Evolutionary conservation across 2,113 vertebrate genomes (phyloP).

Genomic region (Brienomyrus longianalis): DNA sequence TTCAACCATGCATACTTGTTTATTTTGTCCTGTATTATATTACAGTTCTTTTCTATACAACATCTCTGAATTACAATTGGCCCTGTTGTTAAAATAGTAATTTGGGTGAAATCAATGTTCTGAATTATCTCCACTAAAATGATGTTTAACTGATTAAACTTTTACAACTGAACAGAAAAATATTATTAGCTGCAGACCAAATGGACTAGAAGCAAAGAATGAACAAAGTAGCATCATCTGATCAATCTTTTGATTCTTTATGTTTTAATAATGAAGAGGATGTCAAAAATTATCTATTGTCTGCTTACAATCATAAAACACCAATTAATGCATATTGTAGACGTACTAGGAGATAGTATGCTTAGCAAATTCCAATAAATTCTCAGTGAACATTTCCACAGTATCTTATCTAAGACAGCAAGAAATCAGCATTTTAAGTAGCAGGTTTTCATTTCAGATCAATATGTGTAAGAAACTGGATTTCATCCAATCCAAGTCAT

Average conservation of each 20-base stretch:
- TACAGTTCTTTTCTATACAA: neutral
- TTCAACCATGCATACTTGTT: neutral
- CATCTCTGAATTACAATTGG: neutral
- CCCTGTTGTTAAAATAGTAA: neutral
- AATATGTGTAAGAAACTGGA: conserved; percentile 21
- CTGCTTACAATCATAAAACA: conserved; percentile 12
- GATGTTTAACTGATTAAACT: neutral
- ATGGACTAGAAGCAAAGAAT: neutral
- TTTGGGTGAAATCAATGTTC: neutral
- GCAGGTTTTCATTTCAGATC: conserved; percentile 24
- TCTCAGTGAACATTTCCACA: neutral
- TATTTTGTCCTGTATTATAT: neutral
- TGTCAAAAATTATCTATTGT: neutral
- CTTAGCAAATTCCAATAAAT: neutral
- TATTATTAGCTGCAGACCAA: neutral
- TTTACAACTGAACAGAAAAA: neutral
- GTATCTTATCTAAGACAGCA: conserved; percentile 21
- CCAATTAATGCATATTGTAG: conserved; percentile 19
- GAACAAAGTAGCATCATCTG: neutral
- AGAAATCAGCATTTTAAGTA: conserved; percentile 31
- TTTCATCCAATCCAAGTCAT: conserved; percentile 18
- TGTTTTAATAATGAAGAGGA: neutral
- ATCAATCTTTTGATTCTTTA: neutral
- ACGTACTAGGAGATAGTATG: neutral
- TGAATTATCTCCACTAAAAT: neutral